Conservation (phyloP, 2,113 vertebrate genomes). For the Antigone vipio region DNA sequence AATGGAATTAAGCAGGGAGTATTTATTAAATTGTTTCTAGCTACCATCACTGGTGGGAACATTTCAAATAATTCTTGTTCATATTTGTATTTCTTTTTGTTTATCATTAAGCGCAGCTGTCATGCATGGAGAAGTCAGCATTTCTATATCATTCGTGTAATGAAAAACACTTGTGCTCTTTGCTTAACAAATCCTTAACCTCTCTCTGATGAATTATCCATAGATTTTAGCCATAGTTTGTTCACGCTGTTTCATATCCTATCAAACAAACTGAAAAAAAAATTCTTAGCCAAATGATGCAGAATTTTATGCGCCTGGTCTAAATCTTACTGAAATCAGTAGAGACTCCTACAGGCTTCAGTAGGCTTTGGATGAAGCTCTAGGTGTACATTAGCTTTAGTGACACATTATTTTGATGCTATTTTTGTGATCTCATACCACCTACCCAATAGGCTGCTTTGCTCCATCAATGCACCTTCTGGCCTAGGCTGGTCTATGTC, state of each 20-base stretch:
- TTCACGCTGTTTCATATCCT: background rate
- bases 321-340: background rate
- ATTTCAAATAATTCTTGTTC: background rate
- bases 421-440: background rate
- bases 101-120: background rate
- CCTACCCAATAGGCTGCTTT: background rate
- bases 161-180: background rate
- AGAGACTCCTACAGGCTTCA: background rate
- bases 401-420: background rate
- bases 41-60: background rate
- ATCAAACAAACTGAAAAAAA: background rate
- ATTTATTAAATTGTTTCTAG: conserved; percentile 31
- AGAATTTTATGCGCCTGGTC: background rate
- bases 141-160: background rate
- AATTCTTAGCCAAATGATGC: background rate
- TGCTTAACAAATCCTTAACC: background rate
- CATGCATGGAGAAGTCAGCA: background rate
- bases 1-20: conserved; percentile 2
- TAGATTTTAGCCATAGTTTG: background rate
- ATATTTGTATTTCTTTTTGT: background rate
- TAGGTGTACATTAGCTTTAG: background rate
- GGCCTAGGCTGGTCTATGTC: background rate
- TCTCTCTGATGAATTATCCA: background rate
- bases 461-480: background rate
- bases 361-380: background rate